Evolutionary conservation across 2,797 vertebrate species (phyloP), one percentile per base, ranked within the genome.

Genomic region (Hippoglossus hippoglossus): DNA sequence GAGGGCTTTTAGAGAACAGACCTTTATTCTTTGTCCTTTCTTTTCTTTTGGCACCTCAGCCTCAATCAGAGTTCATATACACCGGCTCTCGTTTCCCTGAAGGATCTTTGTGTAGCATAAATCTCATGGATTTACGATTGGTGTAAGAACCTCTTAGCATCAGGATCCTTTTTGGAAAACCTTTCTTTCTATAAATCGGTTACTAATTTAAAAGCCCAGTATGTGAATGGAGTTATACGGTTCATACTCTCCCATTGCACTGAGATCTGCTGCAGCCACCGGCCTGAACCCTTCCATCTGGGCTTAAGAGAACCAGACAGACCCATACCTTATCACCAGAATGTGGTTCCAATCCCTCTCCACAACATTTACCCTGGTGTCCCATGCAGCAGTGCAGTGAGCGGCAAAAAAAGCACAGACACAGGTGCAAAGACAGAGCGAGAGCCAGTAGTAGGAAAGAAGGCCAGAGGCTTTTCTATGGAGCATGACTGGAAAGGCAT

Each of bases 401-500:
- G 80, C 62, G 12, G 78, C 63, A 83, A 83, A 83, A 44, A 34
- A 78, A 74, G 63, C 85, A 70, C 84, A 91, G 89, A 91, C 89
- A 87, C 92, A 93, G 92, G 92, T 93, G 92, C 92, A 89, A 84
- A 82, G 90, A 77, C 79, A 52, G 85, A 86, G 44, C 12, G 78
- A 62, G 87, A 80, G 91, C 90, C 91, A 92, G 89, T 86, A 83
- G 87, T 83, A 81, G 86, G 82, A 90, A 86, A 89, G 87, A 72
- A 86, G 87, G 90, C 91, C 91, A 92, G 85, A 83, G 85, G 84
- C 74, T 85, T 88, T 83, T 91, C 89, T 80, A 85, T 83, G 77
- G 89, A 92, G 90, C 90, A 91, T 92, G 90, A 92, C 92, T 92
- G 88, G 89, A 91, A 93, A 92, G 89, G 87, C 87, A 92, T 93